A percentile compares a stretch with the other conserved stretches of the same genome.
These are phyloP conservation scores for Tylochromis polylepis DNA, from an alignment of 2,113 vertebrate genomes.

Conservation along the genomic window DNA sequence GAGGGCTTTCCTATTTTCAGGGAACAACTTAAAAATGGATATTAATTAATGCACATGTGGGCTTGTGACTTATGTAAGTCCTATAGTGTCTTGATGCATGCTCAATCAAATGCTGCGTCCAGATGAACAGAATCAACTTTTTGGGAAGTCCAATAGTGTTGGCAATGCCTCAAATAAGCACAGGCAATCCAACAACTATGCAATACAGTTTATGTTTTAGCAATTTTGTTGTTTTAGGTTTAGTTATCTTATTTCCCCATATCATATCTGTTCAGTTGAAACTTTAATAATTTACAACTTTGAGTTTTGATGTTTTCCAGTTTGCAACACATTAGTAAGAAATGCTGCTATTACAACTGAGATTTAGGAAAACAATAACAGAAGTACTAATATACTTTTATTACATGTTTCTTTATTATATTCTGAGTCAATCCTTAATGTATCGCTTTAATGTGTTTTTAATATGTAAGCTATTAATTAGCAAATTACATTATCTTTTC, in stretches of 20 bases:
- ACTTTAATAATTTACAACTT: not conserved
- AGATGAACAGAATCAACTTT: not conserved
- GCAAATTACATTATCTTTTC: not conserved
- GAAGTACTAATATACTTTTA: not conserved
- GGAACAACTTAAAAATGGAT: not conserved
- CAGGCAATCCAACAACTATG: not conserved
- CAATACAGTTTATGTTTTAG: not conserved
- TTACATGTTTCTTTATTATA: not conserved
- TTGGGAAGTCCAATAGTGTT: not conserved
- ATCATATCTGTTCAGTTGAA: not conserved
- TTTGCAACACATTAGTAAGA: not conserved
- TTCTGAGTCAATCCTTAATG: not conserved
- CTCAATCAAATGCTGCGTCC: not conserved
- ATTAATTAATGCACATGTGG: not conserved
- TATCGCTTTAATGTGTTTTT: not conserved
- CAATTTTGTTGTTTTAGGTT: not conserved
- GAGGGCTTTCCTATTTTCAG: constrained; percentile 75
- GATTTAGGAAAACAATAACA: not conserved
- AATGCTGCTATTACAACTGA: fast-evolving
- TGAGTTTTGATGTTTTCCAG: not conserved
- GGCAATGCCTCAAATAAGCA: not conserved
- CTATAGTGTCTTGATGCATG: not conserved
- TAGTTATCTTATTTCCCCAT: not conserved
- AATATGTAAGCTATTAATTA: not conserved
- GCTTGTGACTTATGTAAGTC: fast-evolving